Evolutionary conservation across 2,888 invertebrate species (phyloP).

Genomic region (Kryphioiulus occultus): DNA sequence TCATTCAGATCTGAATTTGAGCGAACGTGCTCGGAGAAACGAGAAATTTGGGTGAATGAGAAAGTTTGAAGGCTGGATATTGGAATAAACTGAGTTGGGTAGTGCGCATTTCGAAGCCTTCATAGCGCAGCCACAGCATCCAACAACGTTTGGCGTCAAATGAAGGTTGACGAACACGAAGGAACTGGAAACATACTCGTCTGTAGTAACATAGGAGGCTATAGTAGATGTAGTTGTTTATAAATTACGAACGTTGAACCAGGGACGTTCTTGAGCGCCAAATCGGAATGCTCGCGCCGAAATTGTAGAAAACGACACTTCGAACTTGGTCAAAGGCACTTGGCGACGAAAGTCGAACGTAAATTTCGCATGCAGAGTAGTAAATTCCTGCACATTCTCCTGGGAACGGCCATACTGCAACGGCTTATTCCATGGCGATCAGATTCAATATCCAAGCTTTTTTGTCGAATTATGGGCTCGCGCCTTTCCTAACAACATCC

Average conservation of each 20-base stretch:
- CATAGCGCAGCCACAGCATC: not conserved
- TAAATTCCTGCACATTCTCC: not conserved
- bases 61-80: not conserved
- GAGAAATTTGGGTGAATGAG: not conserved
- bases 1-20: not conserved
- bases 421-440: not conserved
- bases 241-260: too few species aligned
- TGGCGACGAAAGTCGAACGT: not conserved
- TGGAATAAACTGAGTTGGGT: too few species aligned
- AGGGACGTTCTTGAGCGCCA: not conserved
- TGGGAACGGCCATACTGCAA: not conserved
- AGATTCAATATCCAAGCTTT: not conserved
- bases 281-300: not conserved
- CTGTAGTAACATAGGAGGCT: too few species aligned
- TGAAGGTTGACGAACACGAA: not conserved
- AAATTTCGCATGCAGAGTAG: not conserved
- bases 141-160: not conserved
- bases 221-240: too few species aligned
- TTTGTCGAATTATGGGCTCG: not conserved
- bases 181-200: not conserved
- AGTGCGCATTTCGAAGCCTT: not conserved
- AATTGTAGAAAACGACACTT: not conserved
- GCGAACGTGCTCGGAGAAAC: not conserved
- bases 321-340: not conserved
- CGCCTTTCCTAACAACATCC: not conserved